Evolutionary conservation across 1,140 invertebrate genomes (phyloP).

Genomic region (Phocides pigmalion): DNA sequence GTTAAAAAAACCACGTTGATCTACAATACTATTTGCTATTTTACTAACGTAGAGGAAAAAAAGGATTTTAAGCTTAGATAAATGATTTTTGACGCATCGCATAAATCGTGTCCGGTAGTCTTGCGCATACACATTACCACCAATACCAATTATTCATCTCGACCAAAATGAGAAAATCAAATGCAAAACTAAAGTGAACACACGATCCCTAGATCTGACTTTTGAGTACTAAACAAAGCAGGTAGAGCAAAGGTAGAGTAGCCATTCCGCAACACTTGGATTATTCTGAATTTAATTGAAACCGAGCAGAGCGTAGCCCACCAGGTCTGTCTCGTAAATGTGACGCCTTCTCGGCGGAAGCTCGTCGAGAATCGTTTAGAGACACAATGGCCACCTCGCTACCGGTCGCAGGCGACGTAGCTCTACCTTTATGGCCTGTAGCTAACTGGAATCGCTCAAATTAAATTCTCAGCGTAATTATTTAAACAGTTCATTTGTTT

Average conservation of each 20-base stretch:
- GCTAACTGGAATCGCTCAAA: conserved; percentile 30
- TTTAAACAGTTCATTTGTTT: conserved; percentile 17
- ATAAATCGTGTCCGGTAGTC: too few species aligned
- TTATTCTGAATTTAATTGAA: conserved; percentile 41
- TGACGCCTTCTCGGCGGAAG: conserved; percentile 38
- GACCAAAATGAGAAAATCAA: not conserved
- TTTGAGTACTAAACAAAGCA: conserved; percentile 21
- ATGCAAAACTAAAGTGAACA: conserved; percentile 14
- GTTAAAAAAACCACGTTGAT: too few species aligned
- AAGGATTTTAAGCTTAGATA: too few species aligned
- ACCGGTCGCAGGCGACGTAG: conserved; percentile 31
- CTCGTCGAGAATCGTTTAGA: conserved; percentile 46
- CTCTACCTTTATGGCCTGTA: conserved; percentile 31
- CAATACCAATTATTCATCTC: not conserved
- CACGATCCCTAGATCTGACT: conserved; percentile 5
- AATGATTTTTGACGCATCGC: too few species aligned
- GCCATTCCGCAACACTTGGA: conserved; percentile 30
- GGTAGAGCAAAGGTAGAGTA: conserved; percentile 18
- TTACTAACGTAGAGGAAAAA: too few species aligned
- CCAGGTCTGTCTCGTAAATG: conserved; percentile 46
- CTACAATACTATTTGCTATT: too few species aligned
- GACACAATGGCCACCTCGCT: conserved; percentile 47
- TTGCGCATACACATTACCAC: too few species aligned
- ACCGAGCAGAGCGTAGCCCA: conserved; percentile 35
- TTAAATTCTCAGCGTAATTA: conserved; percentile 21